Evolutionary conservation across 2,797 vertebrate genomes (phyloP), one percentile per base, ranked within the genome.

Genomic region (Sebastes kiyomatsui): DNA sequence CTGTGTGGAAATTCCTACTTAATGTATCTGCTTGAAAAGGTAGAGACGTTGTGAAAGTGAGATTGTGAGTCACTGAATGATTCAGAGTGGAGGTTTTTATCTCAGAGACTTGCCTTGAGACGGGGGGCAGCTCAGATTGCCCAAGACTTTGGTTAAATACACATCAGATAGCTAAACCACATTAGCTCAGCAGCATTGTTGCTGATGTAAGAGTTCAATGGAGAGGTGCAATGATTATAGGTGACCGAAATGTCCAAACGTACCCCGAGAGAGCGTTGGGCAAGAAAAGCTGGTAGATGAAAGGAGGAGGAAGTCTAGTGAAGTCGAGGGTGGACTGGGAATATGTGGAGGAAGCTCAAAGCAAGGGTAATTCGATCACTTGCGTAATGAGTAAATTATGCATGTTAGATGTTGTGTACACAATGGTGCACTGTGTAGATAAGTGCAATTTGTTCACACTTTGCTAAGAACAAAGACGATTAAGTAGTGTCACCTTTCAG

Each of bases 181-280:
- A 83, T 61, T 49, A 83, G 27, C 25, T 75, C 27, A 23, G 61
- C 27, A 23, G 65, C 49, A 18, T 28, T 75, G 67, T 46, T 23
- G 28, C 68, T 93, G 89, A 89, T 81, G 86, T 22, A 91, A 92
- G 6, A 87, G 79, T 75, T 81, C 54, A 87, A 3, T 79, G 70
- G 61, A 77, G 72, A 35, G 32, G 46, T 80, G 82, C 75, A 87
- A 90, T 74, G 70, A 82, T 83, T 72, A 52, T 22, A 69, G 72
- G 67, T 74, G 80, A 78, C 76, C 56, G 76, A 85, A 69, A 69
- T 28, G 70, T 85, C 70, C n/a, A 3, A n/a, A 58, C 59, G 32
- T 9, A 11, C 2, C 68, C 68, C 1, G 2, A 35, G 78, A 62
- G 77, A 8, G n/a, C 9, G 49, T 73, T 7, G 23, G 59, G 71